Percentiles rank a stretch among this genome's conserved stretches.
Conservation (phyloP, 2,797 vertebrate genomes). For the Miichthys miiuy region DNA sequence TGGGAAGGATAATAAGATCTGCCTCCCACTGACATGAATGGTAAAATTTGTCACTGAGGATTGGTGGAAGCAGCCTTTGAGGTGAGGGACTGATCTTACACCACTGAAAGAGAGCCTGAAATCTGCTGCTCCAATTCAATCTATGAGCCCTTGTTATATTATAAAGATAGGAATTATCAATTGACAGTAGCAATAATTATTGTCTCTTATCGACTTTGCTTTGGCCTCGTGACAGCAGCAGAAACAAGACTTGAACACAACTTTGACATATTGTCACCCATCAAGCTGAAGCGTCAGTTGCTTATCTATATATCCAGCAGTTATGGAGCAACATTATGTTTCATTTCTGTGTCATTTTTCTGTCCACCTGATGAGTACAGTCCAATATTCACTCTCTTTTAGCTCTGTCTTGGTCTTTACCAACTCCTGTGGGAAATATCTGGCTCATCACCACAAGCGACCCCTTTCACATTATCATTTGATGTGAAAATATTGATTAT, state of each 20-base stretch:
- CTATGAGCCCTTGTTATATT: background rate
- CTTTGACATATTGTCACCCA: background rate
- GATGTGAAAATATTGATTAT: background rate
- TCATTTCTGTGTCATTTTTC: background rate
- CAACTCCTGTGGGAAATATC: background rate
- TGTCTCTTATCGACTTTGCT: too few relatives aligned
- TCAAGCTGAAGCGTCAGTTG: background rate
- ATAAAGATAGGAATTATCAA: constrained; percentile 15
- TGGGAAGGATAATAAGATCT: constrained; percentile 66
- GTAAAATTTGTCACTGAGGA: constrained; percentile 52
- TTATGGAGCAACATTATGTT: background rate
- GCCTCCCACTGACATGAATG: constrained; percentile 72
- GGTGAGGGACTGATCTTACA: constrained; percentile 37
- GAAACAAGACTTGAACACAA: background rate
- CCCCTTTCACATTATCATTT: background rate
- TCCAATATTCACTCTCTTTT: background rate
- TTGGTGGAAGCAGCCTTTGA: constrained; percentile 51
- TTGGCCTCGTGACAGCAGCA: background rate
- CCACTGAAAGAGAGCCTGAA: constrained; percentile 19
- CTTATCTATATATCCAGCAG: background rate
- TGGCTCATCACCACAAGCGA: rapidly evolving
- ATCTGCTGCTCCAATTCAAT: constrained; percentile 16
- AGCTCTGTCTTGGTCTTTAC: constrained; percentile 3
- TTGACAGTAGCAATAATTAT: background rate
- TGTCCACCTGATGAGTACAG: too few relatives aligned